Percentiles rank a stretch among this genome's conserved stretches.
These are phyloP conservation scores for Mola mola DNA, from an alignment of 2,113 vertebrate species.

Conservation along the genomic window DNA sequence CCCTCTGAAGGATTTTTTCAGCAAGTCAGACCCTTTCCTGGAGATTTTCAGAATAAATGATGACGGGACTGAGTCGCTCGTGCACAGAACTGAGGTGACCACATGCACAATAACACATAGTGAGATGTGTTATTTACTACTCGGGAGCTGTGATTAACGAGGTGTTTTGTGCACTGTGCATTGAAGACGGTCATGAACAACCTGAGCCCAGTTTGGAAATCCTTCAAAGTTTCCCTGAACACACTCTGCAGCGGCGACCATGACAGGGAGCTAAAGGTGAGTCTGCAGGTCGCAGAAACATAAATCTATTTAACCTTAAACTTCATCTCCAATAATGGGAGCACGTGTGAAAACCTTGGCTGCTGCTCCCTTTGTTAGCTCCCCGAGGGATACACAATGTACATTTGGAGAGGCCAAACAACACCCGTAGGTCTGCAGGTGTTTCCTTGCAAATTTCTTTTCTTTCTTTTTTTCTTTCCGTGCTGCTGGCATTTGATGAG, in stretches of 20 bases:
- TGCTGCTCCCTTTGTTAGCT: background rate
- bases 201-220: constrained; percentile 96
- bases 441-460: background rate
- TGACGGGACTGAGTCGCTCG: constrained; percentile 95
- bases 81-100: constrained; percentile 96
- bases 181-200: constrained; percentile 98
- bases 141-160: constrained; percentile 6
- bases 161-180: constrained; percentile 24
- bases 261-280: constrained; percentile 83
- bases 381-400: background rate
- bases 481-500: constrained; percentile 17
- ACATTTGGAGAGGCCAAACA: constrained; percentile 21
- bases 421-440: constrained; percentile 1
- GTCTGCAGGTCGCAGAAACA: constrained; percentile 1
- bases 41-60: constrained; percentile 98
- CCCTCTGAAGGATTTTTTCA: constrained; percentile 96
- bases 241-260: constrained; percentile 96
- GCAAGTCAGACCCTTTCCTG: constrained; percentile 98
- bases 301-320: constrained; percentile 11
- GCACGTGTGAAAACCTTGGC: background rate
- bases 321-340: background rate
- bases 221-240: constrained; percentile 98
- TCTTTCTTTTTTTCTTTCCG: background rate
- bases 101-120: background rate
- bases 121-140: background rate